phyloP scores from a whole-genome alignment of 2,113 vertebrate species.

The Nesoenas mayeri region DNA sequence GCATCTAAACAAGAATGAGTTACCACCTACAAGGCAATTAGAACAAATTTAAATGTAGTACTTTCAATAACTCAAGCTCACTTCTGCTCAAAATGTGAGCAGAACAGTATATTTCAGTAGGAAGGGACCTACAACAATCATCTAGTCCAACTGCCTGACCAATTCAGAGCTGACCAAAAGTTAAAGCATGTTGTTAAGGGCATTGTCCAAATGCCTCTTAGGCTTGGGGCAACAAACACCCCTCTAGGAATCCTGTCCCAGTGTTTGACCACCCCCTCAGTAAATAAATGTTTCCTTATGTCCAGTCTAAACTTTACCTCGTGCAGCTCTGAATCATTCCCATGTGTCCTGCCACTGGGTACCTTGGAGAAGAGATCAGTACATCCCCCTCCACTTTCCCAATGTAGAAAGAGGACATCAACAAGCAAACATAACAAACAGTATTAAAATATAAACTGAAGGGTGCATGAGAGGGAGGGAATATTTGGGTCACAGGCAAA shows the following conservation, averaged over 20 bases:
- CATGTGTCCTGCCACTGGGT: background rate
- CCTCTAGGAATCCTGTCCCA: too few relatives aligned
- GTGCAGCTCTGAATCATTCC: too few relatives aligned
- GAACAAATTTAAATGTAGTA: background rate
- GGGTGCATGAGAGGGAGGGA: background rate
- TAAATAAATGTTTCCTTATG: too few relatives aligned
- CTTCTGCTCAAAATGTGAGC: background rate
- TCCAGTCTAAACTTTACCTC: too few relatives aligned
- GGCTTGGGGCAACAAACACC: too few relatives aligned
- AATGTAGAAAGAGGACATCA: background rate
- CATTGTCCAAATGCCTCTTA: too few relatives aligned
- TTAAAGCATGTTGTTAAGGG: too few relatives aligned
- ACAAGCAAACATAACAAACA: background rate
- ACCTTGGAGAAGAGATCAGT: background rate
- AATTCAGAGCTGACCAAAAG: too few relatives aligned
- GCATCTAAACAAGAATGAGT: background rate
- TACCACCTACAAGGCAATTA: background rate
- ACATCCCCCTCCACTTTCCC: background rate
- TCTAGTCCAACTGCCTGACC: too few relatives aligned
- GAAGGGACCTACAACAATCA: too few relatives aligned
- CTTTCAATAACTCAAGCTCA: background rate
- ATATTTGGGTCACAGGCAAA: background rate
- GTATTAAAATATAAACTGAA: background rate
- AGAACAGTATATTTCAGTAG: background rate
- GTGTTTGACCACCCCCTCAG: too few relatives aligned